Conservation (phyloP, 2,888 invertebrate species). For the Limnephilus rhombicus region DNA sequence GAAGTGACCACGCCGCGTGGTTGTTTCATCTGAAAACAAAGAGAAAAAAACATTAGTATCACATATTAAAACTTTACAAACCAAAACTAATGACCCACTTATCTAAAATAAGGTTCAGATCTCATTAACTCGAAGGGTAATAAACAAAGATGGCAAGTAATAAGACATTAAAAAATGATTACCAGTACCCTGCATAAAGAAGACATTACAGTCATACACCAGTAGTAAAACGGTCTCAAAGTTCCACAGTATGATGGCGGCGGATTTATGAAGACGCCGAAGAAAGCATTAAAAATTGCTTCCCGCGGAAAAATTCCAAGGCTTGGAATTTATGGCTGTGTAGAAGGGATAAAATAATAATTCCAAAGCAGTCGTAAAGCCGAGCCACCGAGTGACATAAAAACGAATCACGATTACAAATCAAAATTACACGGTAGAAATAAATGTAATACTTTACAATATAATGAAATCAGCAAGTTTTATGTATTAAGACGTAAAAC, state of each 20-base stretch:
- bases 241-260: background rate
- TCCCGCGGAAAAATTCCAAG: background rate
- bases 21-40: constrained; percentile 72
- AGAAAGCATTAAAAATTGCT: constrained; percentile 8
- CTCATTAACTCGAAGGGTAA: background rate
- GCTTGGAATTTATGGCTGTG: background rate
- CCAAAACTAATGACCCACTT: background rate
- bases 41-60: background rate
- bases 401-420: constrained; percentile 13
- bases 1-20: constrained; percentile 70
- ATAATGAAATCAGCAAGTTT: background rate
- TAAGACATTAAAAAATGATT: background rate
- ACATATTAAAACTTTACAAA: background rate
- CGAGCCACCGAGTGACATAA: constrained; percentile 21
- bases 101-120: background rate
- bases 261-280: background rate
- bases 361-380: constrained; percentile 7
- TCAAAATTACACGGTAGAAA: background rate
- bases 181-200: background rate
- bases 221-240: background rate
- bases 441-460: background rate
- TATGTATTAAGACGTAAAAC: background rate
- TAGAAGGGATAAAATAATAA: constrained; percentile 5
- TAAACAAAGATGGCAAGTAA: background rate
- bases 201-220: background rate